These are phyloP conservation scores for Fissipunctia ypsillon DNA, from an alignment of 2,888 invertebrate species.

Conservation along the genomic window DNA sequence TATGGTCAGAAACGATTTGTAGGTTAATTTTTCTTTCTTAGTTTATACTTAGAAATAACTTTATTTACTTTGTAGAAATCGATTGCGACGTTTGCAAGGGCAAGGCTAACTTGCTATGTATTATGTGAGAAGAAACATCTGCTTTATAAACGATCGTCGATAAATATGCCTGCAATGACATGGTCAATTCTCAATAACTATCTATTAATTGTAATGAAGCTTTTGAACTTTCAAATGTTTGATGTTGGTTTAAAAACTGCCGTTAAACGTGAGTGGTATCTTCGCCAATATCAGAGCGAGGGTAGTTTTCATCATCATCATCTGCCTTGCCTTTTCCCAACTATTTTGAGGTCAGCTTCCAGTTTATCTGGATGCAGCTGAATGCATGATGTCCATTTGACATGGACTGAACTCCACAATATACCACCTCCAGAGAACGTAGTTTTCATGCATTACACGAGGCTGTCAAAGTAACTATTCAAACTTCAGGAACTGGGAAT, in stretches of 20 bases:
- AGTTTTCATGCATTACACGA: background rate
- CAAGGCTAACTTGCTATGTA: constrained; percentile 23
- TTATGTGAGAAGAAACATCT: constrained; percentile 51
- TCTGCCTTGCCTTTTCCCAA: background rate
- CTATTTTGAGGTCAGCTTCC: background rate
- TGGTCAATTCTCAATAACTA: background rate
- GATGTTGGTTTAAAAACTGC: background rate
- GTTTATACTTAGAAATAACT: background rate
- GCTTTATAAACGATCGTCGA: constrained; percentile 21
- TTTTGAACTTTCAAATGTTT: background rate
- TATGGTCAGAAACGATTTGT: background rate
- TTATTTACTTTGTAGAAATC: constrained; percentile 14
- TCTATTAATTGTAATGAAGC: background rate
- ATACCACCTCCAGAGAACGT: background rate
- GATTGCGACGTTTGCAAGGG: constrained; percentile 26
- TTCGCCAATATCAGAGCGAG: background rate
- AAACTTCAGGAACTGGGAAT: background rate
- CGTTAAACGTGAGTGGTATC: background rate
- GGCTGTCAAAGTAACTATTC: too few species aligned
- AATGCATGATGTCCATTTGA: background rate
- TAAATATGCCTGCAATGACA: background rate
- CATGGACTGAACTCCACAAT: too few species aligned
- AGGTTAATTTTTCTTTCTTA: background rate
- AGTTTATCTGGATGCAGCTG: background rate
- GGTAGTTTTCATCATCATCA: too few species aligned